Evolutionary conservation across 2,113 vertebrate genomes (phyloP), one percentile per base, ranked within the genome.

Genomic region (Aptenodytes forsteri): DNA sequence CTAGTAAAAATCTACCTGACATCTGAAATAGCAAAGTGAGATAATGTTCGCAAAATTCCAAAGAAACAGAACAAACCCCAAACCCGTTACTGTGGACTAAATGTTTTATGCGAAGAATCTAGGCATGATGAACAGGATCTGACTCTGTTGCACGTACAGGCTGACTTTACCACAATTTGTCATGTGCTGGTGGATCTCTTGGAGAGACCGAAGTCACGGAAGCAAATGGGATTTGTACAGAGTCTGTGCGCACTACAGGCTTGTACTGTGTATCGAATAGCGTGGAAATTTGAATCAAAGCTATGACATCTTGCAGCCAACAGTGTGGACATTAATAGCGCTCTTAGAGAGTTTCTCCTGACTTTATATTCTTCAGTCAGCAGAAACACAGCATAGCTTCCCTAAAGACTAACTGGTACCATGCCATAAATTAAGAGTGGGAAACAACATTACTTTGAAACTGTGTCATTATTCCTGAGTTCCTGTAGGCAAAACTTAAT

Each of bases 151-250:
- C 55, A 38, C 0, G 0, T 27, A 15, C 25, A 50, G 9, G 29
- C 25, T 77, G 36, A 62, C 16, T 83, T 69, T 46, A 50, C 76
- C 26, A n/a, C 50, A n/a, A 13, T 42, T 83, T 75, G 7, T 42
- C 34, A 25, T 0, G 0, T 38, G n/a, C 38, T 61, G 32, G 25
- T 64, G 47, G 16, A 47, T 92, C 23, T 78, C 76, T 70, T 40
- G 30, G 56, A 73, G 21, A 50, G 42, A 55, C 1, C 1, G 69
- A 88, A 76, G 54, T 36, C 85, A 65, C 0, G 0, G 61, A 84
- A 81, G 52, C 18, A 93, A 82, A 84, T 44, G 21, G 36, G 78
- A 89, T 91, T 96, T 96, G 14, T 71, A 59, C 52, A 73, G 22
- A 44, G 5, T 40, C 30, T 55, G 11, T 44, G 25, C 17, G 16